Evolutionary conservation across 1,140 invertebrate genomes (phyloP), one percentile per base, ranked within the genome.

Genomic region (Penaeus indicus): DNA sequence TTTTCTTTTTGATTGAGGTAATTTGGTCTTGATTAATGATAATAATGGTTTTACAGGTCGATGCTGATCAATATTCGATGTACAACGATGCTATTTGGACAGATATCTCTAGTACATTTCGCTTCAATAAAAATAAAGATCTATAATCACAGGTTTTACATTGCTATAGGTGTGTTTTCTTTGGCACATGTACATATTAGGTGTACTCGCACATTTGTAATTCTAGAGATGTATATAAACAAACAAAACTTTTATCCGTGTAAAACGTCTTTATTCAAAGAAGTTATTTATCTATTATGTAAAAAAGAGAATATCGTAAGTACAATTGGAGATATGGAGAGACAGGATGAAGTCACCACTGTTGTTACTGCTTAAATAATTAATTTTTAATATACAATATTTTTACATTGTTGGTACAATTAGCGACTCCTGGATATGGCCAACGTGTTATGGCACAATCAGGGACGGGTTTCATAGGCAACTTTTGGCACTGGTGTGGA

Each of bases 251-350:
- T 79, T n/a, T 19, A 21, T 47, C 78, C n/a, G 38, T 19, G 32
- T 67, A 84, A 84, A 84, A 84, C 27, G 32, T 84, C 82, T 84
- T 84, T 84, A 84, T 84, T 84, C 69, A 21, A 84, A 84, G 82
- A 84, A 67, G 82, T 84, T 84, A 84, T 69, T 62, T 22, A 84
- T 69, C 62, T 22, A 84, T 84, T 84, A 84, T 84, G 82, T 84
- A 84, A 84, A 84, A 84, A 84, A 84, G 63, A 84, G 64, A 84
- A 38, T 84, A 84, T 84, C 47, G 82, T 84, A 84, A 84, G 82
- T 84, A 84, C 82, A 84, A 64, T 84, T 64, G 69, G 81, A 64
- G 64, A 83, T 54, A 60, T 84, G 82, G 82, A 84, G 69, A 84
- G 82, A 84, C 82, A 42, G 38, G 82, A 84, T 84, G 82, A 83